Evolutionary conservation across 2,888 invertebrate genomes (phyloP).

Genomic region (Trichopoda pennipes): DNA sequence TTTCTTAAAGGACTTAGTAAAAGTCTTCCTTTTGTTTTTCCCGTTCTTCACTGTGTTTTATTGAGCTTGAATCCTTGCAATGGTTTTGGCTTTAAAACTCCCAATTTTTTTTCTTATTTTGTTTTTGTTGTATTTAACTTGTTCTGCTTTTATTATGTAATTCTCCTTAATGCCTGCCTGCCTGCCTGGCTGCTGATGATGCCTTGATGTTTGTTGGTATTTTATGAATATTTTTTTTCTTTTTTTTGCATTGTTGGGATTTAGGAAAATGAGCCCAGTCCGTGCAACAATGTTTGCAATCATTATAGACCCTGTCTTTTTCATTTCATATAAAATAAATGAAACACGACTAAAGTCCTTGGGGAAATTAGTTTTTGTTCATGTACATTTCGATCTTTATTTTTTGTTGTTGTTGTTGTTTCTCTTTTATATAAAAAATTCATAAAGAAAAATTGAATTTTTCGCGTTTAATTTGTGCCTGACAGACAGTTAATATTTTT

Average conservation of each 20-base stretch:
- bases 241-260: slow-evolving; percentile 27
- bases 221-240: slow-evolving; percentile 1
- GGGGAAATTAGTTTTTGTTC: slow-evolving; percentile 76
- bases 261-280: slow-evolving; percentile 35
- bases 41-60: neutral
- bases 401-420: slow-evolving; percentile 2
- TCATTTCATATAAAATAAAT: slow-evolving; percentile 50
- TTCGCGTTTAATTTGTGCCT: slow-evolving; percentile 53
- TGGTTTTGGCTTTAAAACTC: neutral
- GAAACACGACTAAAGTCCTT: slow-evolving; percentile 70
- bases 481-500: neutral
- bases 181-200: neutral
- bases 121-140: neutral
- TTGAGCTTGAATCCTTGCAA: neutral
- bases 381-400: neutral
- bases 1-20: neutral
- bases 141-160: neutral
- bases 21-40: neutral
- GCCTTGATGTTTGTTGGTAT: slow-evolving; percentile 9
- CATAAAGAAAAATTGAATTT: slow-evolving; percentile 65
- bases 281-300: slow-evolving; percentile 19
- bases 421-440: slow-evolving; percentile 34
- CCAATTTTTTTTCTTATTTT: neutral
- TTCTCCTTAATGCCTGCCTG: neutral
- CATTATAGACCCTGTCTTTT: slow-evolving; percentile 44